These are phyloP conservation scores for Platynereis dumerilii DNA, from an alignment of 2,888 invertebrate species.

Conservation along the genomic window DNA sequence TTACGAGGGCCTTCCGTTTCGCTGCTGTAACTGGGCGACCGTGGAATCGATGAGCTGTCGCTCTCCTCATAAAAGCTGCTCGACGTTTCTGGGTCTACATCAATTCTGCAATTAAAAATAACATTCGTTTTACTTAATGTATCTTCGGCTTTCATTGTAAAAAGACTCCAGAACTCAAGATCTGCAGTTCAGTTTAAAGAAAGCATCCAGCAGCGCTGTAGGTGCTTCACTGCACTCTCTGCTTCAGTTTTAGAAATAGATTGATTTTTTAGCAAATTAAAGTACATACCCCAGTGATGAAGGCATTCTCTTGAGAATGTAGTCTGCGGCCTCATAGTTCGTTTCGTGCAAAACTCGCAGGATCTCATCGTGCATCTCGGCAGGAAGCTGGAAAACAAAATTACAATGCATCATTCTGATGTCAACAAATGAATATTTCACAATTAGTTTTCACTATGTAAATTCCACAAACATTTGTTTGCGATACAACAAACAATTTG, in stretches of 20 bases:
- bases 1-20: conserved; percentile 41
- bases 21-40: conserved; percentile 44
- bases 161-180: too few species aligned
- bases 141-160: too few species aligned
- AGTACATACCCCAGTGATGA: too few species aligned
- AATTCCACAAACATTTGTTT: too few species aligned
- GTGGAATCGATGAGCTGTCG: conserved; percentile 48
- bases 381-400: conserved; percentile 68
- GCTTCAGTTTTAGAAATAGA: not conserved
- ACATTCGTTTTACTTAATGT: not conserved
- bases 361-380: conserved; percentile 84
- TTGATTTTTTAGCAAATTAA: too few species aligned
- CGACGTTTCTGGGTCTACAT: conserved; percentile 53
- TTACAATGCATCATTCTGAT: too few species aligned
- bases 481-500: too few species aligned
- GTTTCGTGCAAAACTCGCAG: conserved; percentile 85
- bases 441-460: too few species aligned
- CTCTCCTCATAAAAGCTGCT: conserved; percentile 55
- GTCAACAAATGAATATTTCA: too few species aligned
- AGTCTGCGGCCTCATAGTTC: conserved; percentile 82
- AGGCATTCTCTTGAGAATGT: conserved; percentile 59
- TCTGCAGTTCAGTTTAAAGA: too few species aligned
- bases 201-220: too few species aligned
- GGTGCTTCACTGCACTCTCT: too few species aligned
- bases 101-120: conserved; percentile 45